These are phyloP conservation scores for Carduelis carduelis DNA, from an alignment of 2,797 vertebrate genomes.

Conservation along the genomic window DNA sequence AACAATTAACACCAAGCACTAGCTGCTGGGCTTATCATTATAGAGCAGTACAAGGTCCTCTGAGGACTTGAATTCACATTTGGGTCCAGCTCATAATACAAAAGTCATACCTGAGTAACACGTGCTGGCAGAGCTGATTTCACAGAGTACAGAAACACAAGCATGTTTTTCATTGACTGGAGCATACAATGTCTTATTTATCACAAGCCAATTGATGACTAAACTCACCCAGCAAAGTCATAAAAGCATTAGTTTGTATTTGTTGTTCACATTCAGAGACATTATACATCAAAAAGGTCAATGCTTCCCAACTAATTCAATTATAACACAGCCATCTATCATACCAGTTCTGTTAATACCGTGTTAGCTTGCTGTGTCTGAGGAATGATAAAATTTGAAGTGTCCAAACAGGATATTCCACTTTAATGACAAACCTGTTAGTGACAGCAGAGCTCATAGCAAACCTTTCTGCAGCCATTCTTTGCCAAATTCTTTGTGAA, in stretches of 20 bases:
- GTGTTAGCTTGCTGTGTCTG: neutral
- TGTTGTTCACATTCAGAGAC: conserved; percentile 55
- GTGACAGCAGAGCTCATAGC: neutral
- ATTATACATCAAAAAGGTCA: conserved; percentile 69
- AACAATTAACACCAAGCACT: conserved; percentile 55
- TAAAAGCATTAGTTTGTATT: conserved; percentile 64
- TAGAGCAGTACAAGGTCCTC: conserved; percentile 26
- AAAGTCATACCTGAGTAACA: neutral
- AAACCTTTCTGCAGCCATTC: neutral
- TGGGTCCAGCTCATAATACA: neutral
- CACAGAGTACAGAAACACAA: neutral
- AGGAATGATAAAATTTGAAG: neutral
- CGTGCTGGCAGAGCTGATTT: conserved; percentile 4
- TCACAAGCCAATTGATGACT: conserved; percentile 46
- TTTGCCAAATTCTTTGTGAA: neutral
- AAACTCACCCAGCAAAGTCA: conserved; percentile 52
- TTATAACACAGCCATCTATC: conserved; percentile 63
- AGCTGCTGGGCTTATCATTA: conserved; percentile 39
- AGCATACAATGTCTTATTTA: conserved; percentile 23
- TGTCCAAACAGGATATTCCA: neutral
- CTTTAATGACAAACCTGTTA: neutral
- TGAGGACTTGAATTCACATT: conserved; percentile 13
- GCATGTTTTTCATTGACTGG: conserved; percentile 42
- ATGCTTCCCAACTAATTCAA: conserved; percentile 67
- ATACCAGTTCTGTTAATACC: conserved; percentile 4